These are phyloP conservation scores for Pseudococcus viburni DNA, from an alignment of 2,888 invertebrate genomes.

Conservation along the genomic window DNA sequence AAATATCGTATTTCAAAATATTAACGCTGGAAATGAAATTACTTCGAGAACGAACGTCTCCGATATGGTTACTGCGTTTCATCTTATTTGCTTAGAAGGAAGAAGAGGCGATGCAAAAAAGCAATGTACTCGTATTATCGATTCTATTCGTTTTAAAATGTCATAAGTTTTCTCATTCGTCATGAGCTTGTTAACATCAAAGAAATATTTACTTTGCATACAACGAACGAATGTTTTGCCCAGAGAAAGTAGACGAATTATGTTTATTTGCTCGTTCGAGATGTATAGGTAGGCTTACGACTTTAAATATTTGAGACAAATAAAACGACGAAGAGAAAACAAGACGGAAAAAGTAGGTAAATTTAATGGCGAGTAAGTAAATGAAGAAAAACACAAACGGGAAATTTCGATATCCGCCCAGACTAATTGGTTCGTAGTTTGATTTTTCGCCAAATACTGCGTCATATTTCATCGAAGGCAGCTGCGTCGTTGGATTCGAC, in stretches of 20 bases:
- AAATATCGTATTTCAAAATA: conserved; percentile 19
- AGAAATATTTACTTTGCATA: conserved; percentile 16
- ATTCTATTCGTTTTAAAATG: background rate
- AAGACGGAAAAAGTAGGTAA: background rate
- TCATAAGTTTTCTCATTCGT: background rate
- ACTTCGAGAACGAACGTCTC: conserved; percentile 9
- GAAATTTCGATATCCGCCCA: background rate
- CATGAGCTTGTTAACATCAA: background rate
- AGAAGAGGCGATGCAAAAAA: background rate
- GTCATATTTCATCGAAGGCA: background rate
- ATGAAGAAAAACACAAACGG: background rate
- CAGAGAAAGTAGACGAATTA: background rate
- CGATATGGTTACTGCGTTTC: background rate
- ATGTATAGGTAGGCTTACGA: background rate
- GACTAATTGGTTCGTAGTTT: background rate
- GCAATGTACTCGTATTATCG: background rate
- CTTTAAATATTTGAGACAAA: background rate
- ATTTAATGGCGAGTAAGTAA: background rate
- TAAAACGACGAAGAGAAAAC: background rate
- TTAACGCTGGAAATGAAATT: conserved; percentile 1
- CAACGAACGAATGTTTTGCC: background rate
- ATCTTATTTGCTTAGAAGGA: background rate
- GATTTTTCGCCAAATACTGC: background rate
- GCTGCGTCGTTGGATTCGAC: background rate
- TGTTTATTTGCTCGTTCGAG: background rate